Base-by-base conservation (phyloP, 1,140 invertebrate species). In the Neuroterus valhalla region DNA sequence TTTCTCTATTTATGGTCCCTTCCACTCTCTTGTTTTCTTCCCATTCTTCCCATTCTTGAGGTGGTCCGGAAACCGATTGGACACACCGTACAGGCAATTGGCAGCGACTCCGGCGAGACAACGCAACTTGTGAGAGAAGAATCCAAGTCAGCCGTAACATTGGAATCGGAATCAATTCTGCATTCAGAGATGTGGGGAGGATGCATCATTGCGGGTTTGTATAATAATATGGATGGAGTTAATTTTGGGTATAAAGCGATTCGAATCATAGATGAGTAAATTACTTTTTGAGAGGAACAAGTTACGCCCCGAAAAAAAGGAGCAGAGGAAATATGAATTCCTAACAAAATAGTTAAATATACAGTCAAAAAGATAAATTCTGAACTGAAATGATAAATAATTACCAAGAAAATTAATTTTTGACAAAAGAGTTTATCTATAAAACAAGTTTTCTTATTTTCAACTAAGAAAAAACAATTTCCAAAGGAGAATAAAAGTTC, bases 31-130 rank as follows among this genome's bases (percentile, higher is more conserved):
- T 74, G 74, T 67, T 75, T 15, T 70, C 69, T 76, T 69, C 70
- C 75, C 73, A 74, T 74, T 77, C 71, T 77, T 52, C 31, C 31
- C 2, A 77, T 80, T 76, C 78, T 75, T 78, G 71, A 77, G 75
- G 44, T 71, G 77, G 77, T 75, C 76, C 68, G 78, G 74, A 78
- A 84, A 84, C 74, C 68, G 77, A 84, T 84, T 82, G 45, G 81
- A 78, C 77, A 77, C 81, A 78, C 84, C 80, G 79, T 81, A 11
- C 14, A 6, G 8, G 17, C n/a, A 10, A 55, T 55, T 55, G 52
- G 26, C 55, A 55, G 55, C 26, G 55, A 62, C 23, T 15, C 31
- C 23, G 8, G 14, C 55, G 26, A 26, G 26, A 31, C 55, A 62
- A 62, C 10, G 3, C 14, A 23, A 12, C 26, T 14, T 14, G 8